phyloP scores from a whole-genome alignment of 2,113 vertebrate species.

The Phalacrocorax aristotelis region DNA sequence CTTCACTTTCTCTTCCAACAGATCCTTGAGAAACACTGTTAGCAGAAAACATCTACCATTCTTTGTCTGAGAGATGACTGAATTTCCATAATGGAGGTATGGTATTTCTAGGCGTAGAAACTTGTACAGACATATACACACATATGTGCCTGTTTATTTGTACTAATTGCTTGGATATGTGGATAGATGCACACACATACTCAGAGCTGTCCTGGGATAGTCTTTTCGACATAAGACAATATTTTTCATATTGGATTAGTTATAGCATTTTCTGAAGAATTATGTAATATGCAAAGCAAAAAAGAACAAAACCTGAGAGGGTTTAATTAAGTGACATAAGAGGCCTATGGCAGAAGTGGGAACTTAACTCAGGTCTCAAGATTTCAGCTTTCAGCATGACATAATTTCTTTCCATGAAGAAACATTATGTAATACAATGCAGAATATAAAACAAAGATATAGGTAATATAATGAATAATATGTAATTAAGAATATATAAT shows the following conservation, averaged over 20 bases:
- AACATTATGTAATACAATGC: not conserved
- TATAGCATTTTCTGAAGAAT: not conserved
- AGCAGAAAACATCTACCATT: not conserved
- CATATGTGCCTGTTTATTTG: not conserved
- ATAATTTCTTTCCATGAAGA: not conserved
- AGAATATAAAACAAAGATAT: not conserved
- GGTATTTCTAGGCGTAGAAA: not conserved
- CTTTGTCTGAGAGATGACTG: not conserved
- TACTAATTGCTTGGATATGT: not conserved
- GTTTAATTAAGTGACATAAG: conserved; percentile 24
- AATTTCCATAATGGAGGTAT: not conserved
- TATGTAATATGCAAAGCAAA: not conserved
- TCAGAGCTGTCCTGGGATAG: not conserved
- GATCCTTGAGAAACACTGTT: not conserved
- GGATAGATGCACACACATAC: not conserved
- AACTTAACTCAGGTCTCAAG: not conserved
- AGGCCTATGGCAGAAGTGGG: not conserved
- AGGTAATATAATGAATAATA: not conserved
- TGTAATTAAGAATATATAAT: not conserved
- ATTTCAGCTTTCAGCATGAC: conserved; percentile 9
- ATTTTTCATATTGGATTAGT: not conserved
- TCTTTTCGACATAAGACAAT: not conserved
- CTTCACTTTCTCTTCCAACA: conserved; percentile 17
- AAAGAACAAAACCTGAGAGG: not conserved
- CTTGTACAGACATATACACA: not conserved